Conservation (phyloP, 2,888 invertebrate genomes). For the Tricholauxania praeusta region DNA sequence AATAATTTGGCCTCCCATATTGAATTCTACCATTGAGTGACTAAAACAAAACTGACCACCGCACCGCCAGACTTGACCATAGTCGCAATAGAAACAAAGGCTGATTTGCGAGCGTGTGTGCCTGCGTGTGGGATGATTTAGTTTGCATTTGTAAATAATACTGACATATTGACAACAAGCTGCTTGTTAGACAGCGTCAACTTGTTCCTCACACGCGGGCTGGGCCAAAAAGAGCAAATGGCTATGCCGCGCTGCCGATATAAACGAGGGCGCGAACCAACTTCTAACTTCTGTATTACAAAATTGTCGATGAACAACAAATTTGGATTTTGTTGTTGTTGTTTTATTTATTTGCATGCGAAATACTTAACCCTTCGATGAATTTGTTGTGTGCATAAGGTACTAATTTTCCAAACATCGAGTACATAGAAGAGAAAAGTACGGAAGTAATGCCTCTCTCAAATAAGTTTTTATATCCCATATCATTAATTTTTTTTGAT, state of each 20-base stretch:
- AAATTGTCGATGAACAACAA: neutral
- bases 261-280: slow-evolving; percentile 6
- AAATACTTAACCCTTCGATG: no score
- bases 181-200: slow-evolving; percentile 48
- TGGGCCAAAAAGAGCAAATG: neutral
- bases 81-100: no score
- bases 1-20: slow-evolving; percentile 1
- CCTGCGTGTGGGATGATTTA: slow-evolving; percentile 7
- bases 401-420: no score
- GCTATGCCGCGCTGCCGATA: neutral
- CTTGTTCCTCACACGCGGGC: slow-evolving; percentile 39
- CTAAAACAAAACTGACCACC: no score
- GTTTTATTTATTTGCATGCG: no score
- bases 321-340: neutral
- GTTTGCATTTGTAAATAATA: slow-evolving; percentile 42
- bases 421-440: no score
- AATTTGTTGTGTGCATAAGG: no score
- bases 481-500: no score
- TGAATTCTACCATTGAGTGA: neutral
- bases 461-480: no score
- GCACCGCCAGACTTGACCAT: no score
- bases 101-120: neutral
- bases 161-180: slow-evolving; percentile 37
- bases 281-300: slow-evolving; percentile 15
- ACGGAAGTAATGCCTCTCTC: no score